phyloP scores from a whole-genome alignment of 2,888 invertebrate genomes.

The Aphrophora alni region DNA sequence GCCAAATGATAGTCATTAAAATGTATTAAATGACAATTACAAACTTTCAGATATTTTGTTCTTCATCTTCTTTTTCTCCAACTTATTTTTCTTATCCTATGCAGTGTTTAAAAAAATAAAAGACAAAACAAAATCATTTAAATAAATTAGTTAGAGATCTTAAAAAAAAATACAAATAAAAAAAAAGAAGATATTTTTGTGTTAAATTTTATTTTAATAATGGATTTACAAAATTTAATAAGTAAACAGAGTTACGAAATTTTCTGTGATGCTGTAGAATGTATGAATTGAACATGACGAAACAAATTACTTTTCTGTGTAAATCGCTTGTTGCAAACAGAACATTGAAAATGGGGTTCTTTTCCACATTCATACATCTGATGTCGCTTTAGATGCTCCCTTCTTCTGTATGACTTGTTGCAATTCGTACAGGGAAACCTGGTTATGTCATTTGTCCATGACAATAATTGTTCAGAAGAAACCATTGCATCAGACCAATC shows the following conservation, averaged over 20 bases:
- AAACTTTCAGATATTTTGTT: no score
- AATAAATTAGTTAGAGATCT: no score
- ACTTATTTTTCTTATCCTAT: no score
- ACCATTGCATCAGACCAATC: not conserved
- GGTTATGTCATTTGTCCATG: not conserved
- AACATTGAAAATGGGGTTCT: slow-evolving; percentile 46
- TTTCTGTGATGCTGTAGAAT: slow-evolving; percentile 6
- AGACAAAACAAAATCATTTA: no score
- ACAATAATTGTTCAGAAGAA: not conserved
- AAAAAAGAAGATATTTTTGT: no score
- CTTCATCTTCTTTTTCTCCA: no score
- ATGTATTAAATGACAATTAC: no score
- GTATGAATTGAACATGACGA: slow-evolving; percentile 11
- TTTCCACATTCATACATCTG: slow-evolving; percentile 47
- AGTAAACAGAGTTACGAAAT: no score
- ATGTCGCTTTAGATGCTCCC: slow-evolving; percentile 44
- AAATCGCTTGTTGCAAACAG: slow-evolving; percentile 45
- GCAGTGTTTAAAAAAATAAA: no score
- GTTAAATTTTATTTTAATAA: no score
- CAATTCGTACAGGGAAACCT: slow-evolving; percentile 20
- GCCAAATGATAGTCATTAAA: no score
- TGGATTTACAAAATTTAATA: not conserved
- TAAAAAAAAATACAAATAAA: no score
- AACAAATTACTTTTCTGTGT: slow-evolving; percentile 30
- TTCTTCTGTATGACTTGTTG: slow-evolving; percentile 41